Base-by-base conservation (phyloP, 2,797 vertebrate species). In the Dendrocincla tyrannina region DNA sequence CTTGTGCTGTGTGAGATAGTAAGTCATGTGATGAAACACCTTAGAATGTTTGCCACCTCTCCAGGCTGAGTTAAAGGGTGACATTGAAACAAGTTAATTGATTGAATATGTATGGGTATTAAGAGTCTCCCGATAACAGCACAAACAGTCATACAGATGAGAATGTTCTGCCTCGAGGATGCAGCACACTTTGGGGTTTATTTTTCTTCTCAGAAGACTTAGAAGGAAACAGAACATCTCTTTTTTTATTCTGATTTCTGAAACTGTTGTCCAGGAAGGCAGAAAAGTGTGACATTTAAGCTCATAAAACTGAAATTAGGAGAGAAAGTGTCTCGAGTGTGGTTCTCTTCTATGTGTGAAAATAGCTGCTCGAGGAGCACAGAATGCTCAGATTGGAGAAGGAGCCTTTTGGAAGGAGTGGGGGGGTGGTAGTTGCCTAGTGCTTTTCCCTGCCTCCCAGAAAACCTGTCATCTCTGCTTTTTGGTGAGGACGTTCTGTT, bases 191-290 rank as follows among this genome's bases (percentile, higher is more conserved):
- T 75, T 59, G 7, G n/a, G 17, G 3, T 0, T 53, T 18, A 17
- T 63, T 87, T 88, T 72, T 20, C 18, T 76, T 82, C 44, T 68
- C 41, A 80, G 60, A 53, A 73, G 13, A n/a, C 66, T 55, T 64
- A 25, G 62, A 89, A 86, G 28, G 85, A 89, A 91, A 62, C 25
- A 73, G 62, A 68, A 44, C 12, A 17, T 70, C 4, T 17, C 15
- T 30, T 52, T 52, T 53, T 52, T 64, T 50, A 66, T 88, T 88
- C 42, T 64, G 8, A 19, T n/a, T 86, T 30, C 76, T 89, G 87
- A 32, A 94, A 75, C 47, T 63, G 62, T 73, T 83, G 66, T 92
- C 85, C 89, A 53, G 67, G 82, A 91, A 93, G 59, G 87, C 72
- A 89, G 82, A 89, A 85, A 72, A 55, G 35, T 41, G 58, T 85